A percentile compares a stretch with the other conserved stretches of the same genome.
phyloP scores from a whole-genome alignment of 2,797 vertebrate genomes.

The Serranus cabrilla region DNA sequence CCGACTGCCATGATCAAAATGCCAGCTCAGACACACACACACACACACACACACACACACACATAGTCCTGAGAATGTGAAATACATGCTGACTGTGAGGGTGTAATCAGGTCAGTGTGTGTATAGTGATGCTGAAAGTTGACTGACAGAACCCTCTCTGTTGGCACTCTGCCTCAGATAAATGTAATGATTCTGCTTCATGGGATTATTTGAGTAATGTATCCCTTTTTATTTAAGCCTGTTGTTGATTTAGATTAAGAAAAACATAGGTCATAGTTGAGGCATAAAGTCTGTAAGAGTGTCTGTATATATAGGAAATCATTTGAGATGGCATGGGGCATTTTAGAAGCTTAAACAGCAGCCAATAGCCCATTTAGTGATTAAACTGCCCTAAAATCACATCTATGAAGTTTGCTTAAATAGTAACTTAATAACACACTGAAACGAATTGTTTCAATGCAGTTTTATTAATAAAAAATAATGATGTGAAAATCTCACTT shows the following conservation, averaged over 20 bases:
- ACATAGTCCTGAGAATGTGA: constrained; percentile 31
- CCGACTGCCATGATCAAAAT: constrained; percentile 77
- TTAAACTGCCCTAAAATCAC: no score
- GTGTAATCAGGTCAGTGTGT: constrained; percentile 35
- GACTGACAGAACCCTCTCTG: constrained; percentile 15
- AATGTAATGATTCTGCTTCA: constrained; percentile 20
- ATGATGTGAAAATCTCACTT: no score
- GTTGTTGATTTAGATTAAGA: constrained; percentile 29
- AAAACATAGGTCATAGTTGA: constrained; percentile 29
- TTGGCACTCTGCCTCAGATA: constrained; percentile 14
- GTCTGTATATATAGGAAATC: not conserved
- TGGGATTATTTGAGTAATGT: constrained; percentile 28
- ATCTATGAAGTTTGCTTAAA: no score
- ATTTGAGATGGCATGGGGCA: not conserved
- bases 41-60: constrained; percentile 16
- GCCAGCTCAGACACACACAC: constrained; percentile 37
- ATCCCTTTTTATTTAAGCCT: constrained; percentile 12
- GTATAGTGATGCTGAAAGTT: constrained; percentile 8
- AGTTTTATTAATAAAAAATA: no score
- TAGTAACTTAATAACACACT: no score
- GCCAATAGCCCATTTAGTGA: no score
- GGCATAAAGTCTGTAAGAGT: constrained; percentile 18
- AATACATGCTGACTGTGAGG: constrained; percentile 48
- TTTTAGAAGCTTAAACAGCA: not conserved
- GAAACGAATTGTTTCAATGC: no score